Percentiles rank a stretch among this genome's conserved stretches.
These are phyloP conservation scores for Dasypolia templi DNA, from an alignment of 2,888 invertebrate genomes.

Conservation along the genomic window DNA sequence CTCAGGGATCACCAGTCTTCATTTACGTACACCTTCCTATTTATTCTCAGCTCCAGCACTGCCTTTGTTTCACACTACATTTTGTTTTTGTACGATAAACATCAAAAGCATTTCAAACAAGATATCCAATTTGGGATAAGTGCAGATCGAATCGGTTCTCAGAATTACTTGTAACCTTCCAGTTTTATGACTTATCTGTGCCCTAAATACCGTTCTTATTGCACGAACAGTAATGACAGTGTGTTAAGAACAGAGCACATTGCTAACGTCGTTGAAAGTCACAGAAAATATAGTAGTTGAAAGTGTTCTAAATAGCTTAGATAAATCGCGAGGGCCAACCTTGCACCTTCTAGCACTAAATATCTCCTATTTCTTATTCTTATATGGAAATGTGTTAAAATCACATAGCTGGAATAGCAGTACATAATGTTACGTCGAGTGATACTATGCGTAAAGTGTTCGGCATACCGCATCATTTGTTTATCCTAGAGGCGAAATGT, in stretches of 20 bases:
- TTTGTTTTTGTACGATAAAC: constrained; percentile 57
- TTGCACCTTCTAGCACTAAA: constrained; percentile 47
- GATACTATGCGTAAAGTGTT: constrained; percentile 58
- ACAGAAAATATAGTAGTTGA: no score
- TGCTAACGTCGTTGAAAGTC: no score
- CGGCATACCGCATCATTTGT: constrained; percentile 64
- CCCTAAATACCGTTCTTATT: constrained; percentile 54
- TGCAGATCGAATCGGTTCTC: constrained; percentile 54
- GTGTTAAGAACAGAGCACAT: constrained; percentile 22
- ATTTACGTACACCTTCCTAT: constrained; percentile 66
- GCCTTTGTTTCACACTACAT: constrained; percentile 64
- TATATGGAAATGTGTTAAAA: constrained; percentile 60
- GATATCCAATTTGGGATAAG: constrained; percentile 59
- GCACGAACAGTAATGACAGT: constrained; percentile 22
- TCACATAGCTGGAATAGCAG: constrained; percentile 53
- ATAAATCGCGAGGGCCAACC: constrained; percentile 32
- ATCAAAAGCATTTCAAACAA: constrained; percentile 59
- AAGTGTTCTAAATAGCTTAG: constrained; percentile 39
- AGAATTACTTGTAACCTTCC: constrained; percentile 56
- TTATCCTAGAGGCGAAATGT: constrained; percentile 71
- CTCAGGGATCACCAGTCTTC: constrained; percentile 68
- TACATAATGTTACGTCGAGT: constrained; percentile 55
- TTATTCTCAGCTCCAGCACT: constrained; percentile 52
- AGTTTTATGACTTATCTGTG: constrained; percentile 54
- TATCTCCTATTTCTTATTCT: constrained; percentile 52